A percentile compares a stretch with the other conserved stretches of the same genome.
Conservation (phyloP, 92 coral and sea anemone genomes). For the Ricordea florida region DNA sequence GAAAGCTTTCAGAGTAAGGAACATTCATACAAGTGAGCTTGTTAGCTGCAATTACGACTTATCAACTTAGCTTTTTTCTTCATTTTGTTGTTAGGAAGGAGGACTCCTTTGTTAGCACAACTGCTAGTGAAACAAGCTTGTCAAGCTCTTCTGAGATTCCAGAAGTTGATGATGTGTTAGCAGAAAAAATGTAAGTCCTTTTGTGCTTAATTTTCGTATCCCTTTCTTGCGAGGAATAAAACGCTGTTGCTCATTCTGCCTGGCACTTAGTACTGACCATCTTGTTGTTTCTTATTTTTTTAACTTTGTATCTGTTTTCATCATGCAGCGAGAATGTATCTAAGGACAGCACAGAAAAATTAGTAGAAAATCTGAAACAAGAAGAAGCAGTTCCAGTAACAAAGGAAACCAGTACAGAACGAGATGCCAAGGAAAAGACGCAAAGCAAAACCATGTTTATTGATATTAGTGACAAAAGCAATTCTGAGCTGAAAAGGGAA, state of each 20-base stretch:
- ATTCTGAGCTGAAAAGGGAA: not conserved
- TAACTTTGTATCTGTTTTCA: too few species aligned
- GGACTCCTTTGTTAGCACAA: conserved; percentile 46
- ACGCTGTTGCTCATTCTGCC: too few species aligned
- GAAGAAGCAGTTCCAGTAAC: not conserved
- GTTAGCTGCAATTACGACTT: too few species aligned
- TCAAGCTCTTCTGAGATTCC: conserved; percentile 56
- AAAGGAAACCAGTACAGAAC: not conserved
- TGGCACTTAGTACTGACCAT: too few species aligned
- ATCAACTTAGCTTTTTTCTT: too few species aligned
- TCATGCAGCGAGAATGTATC: too few species aligned
- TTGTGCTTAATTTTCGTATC: not conserved
- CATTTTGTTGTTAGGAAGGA: conserved; percentile 26
- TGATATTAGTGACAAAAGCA: not conserved
- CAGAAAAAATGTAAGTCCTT: conserved; percentile 9
- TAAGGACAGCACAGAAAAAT: too few species aligned
- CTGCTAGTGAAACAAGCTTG: conserved; percentile 61
- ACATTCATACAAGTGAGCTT: not conserved
- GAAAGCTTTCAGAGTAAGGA: conserved; percentile 51
- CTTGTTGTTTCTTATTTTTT: too few species aligned
- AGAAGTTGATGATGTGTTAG: conserved; percentile 36
- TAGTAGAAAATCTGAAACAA: too few species aligned
- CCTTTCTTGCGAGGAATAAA: not conserved
- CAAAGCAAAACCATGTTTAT: not conserved
- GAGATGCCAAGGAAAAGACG: not conserved